Base-by-base conservation (phyloP, 2,797 vertebrate genomes). In the Tenualosa thibaudeaui region DNA sequence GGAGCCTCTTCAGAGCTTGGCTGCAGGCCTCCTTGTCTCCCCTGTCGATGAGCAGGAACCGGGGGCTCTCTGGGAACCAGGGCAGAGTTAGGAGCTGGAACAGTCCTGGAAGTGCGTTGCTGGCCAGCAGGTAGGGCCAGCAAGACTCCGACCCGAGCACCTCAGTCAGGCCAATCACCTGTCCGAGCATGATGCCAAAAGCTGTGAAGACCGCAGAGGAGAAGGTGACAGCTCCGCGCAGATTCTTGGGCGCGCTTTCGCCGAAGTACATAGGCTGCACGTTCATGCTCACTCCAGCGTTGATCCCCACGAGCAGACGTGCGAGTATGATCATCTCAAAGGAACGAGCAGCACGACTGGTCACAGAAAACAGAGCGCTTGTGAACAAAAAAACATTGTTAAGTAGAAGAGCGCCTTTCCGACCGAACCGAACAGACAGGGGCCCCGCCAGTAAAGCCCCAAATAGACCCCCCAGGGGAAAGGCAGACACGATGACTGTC, bases 221-320 rank as follows among this genome's bases (percentile, higher is more conserved):
- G 89, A 97, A 93, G 1, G 97, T 93, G 88, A 97, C 96, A 0
- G 95, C 94, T 7, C 97, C 97, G 46, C 97, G 91, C 37, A 97
- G 93, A 71, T 97, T 94, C 90, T 93, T 96, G 1, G 97, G 97
- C 0, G 97, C 95, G 0, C 97, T 97, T 90, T 98, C 97, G 0
- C 96, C 97, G 62, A 99, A 95, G 81, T 98, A 98, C 97, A 98
- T 98, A 0, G 97, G 97, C 92, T 99, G 97, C 81, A 98, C 84
- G 2, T 94, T 97, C 96, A 99, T 97, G 87, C 97, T 96, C 19
- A 99, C 93, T 0, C 97, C 97, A 9, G 96, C 93, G 86, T 96
- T 98, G 10, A 98, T 17, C 0, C 98, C 97, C 15, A 96, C 91
- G 0, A 98, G 91, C 62, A 97, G 87, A 6, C 97, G 95, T 31